Evolutionary conservation across 2,113 vertebrate species (phyloP), one percentile per base, ranked within the genome.

Genomic region (Eurypyga helias): DNA sequence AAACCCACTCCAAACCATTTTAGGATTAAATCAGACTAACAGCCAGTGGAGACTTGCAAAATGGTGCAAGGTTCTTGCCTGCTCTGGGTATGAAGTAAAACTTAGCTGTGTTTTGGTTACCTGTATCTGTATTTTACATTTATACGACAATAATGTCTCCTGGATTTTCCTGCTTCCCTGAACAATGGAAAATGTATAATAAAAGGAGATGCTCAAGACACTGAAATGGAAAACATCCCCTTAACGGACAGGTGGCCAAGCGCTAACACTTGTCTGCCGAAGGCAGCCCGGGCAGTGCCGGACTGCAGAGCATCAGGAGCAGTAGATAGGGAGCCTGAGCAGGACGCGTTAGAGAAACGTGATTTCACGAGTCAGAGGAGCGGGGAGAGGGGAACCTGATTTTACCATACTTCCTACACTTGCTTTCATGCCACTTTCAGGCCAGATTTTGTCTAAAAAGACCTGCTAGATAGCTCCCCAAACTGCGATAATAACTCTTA

Each of bases 341-440:
- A 24, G 51, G 60, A 89, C 13, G 65, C 61, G 9, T 23, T 16
- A 0, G 55, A 67, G 46, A 54, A 92, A 76, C 0, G 0, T 2
- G 5, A 55, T 90, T 94, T 91, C 78, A 36, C 76, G 24, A 41
- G n/a, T 58, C 82, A 48, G 51, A 79, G 49, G 55, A 71, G 52
- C 3, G 28, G 70, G 49, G 66, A 82, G 31, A 49, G 52, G 78
- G 51, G 72, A 78, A 89, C n/a, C 76, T 75, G 75, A 15, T 69
- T 73, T 78, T 67, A 82, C 81, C 90, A 23, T 72, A 33, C 71
- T 94, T 91, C 46, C 78, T 69, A 87, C 77, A 76, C 83, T 95
- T 94, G 91, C 77, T 81, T 82, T 95, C 86, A 48, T 85, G 77
- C 69, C 80, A 64, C 93, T 97, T 96, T 54, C 77, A 85, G 81